These are phyloP conservation scores for Physocephala rufipes DNA, from an alignment of 2,888 invertebrate species.

Conservation along the genomic window DNA sequence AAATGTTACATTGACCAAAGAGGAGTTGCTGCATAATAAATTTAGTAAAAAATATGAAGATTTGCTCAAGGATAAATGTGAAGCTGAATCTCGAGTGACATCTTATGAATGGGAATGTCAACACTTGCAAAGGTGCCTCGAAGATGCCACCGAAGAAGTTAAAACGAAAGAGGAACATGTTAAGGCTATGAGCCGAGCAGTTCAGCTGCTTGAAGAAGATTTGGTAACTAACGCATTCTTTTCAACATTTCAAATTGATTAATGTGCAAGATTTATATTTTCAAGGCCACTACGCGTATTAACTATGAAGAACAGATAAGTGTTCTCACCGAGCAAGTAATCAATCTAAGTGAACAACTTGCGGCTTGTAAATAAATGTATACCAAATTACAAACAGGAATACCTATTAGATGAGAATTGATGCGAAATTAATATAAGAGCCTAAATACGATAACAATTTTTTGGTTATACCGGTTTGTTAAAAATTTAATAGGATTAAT, in stretches of 20 bases:
- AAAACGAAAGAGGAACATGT: constrained; percentile 69
- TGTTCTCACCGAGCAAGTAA: constrained; percentile 72
- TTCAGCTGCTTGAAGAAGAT: constrained; percentile 74
- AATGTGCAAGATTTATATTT: not conserved
- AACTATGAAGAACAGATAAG: constrained; percentile 76
- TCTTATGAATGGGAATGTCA: constrained; percentile 65
- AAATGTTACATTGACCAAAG: constrained; percentile 53
- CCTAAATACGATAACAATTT: constrained; percentile 17
- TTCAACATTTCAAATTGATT: not conserved
- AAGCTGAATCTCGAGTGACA: constrained; percentile 60
- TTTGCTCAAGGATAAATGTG: constrained; percentile 58
- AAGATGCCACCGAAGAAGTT: constrained; percentile 67
- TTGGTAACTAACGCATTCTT: constrained; percentile 64
- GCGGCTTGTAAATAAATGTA: constrained; percentile 67
- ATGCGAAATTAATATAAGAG: no score
- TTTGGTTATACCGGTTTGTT: constrained; percentile 26
- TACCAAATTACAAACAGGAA: not conserved
- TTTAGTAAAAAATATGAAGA: constrained; percentile 64
- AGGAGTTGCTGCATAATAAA: constrained; percentile 62
- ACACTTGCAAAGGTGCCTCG: constrained; percentile 67
- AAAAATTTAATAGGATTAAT: constrained; percentile 21
- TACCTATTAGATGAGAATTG: not conserved
- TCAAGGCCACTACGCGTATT: constrained; percentile 68
- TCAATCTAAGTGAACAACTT: constrained; percentile 81
- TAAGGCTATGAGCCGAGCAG: constrained; percentile 65